A percentile compares a stretch with the other conserved stretches of the same genome.
Evolutionary conservation across 2,888 invertebrate species (phyloP).

Genomic region (Bibio marci): DNA sequence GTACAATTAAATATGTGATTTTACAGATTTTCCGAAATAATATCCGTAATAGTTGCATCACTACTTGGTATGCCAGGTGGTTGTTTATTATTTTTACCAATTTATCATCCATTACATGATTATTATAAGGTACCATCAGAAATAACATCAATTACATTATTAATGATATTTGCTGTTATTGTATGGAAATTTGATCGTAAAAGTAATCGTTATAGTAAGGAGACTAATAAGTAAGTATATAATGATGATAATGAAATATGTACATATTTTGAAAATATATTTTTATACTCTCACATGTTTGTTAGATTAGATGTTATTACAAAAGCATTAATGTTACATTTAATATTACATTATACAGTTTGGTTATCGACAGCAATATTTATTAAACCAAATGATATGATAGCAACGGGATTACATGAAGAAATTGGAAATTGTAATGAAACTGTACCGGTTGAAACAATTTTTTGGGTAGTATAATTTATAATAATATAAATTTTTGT

Average conservation of each 20-base stretch:
- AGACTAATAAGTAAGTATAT: neutral
- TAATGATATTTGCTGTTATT: constrained; percentile 39
- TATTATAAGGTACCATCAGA: constrained; percentile 48
- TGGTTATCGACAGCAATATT: constrained; percentile 45
- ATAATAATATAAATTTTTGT: neutral
- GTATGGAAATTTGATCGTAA: constrained; percentile 28
- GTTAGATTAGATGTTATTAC: constrained; percentile 3
- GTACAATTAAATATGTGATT: neutral
- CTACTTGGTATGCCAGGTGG: constrained; percentile 56
- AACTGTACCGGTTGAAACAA: constrained; percentile 38
- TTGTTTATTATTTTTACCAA: constrained; percentile 47
- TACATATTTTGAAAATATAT: too few species aligned
- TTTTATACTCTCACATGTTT: too few species aligned
- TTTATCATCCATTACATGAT: constrained; percentile 67
- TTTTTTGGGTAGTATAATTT: constrained; percentile 34
- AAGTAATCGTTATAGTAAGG: constrained; percentile 7
- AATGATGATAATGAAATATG: too few species aligned
- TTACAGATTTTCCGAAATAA: constrained; percentile 25
- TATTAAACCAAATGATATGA: constrained; percentile 46
- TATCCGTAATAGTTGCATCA: constrained; percentile 38
- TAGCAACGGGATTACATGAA: constrained; percentile 55
- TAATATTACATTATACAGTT: constrained; percentile 42
- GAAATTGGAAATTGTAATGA: constrained; percentile 55
- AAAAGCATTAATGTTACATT: constrained; percentile 29
- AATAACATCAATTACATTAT: constrained; percentile 48